phyloP scores from a whole-genome alignment of 92 coral and sea anemone genomes.

The Parazoanthus swiftii region DNA sequence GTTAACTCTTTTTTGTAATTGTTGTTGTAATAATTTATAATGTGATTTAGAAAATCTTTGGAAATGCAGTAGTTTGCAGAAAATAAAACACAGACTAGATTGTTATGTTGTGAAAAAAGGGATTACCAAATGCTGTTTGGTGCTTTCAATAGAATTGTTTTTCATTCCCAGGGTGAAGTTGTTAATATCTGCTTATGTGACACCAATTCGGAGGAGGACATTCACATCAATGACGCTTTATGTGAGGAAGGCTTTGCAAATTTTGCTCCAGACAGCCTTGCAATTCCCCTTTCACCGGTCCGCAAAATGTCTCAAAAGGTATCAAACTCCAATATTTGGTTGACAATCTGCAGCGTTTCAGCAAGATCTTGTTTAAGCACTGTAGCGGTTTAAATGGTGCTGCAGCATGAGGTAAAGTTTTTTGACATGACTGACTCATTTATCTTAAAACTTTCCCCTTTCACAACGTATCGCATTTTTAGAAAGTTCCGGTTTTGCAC shows the following conservation, averaged over 20 bases:
- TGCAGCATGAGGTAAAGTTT: not conserved
- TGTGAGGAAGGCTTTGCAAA: slow-evolving; percentile 82
- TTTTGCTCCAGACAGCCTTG: slow-evolving; percentile 56
- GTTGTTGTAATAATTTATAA: not conserved
- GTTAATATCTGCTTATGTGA: slow-evolving; percentile 77
- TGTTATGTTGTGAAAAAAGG: not conserved
- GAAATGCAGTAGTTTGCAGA: too few species aligned
- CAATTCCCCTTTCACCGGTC: slow-evolving; percentile 20
- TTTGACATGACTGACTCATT: too few species aligned
- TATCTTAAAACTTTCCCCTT: too few species aligned
- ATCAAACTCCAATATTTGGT: not conserved
- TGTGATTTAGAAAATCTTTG: too few species aligned
- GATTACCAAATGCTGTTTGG: not conserved
- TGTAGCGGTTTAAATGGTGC: not conserved
- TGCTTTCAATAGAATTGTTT: not conserved
- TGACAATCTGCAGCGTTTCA: not conserved
- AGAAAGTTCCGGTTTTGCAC: too few species aligned
- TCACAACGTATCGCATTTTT: too few species aligned
- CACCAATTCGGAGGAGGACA: slow-evolving; percentile 72
- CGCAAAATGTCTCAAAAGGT: not conserved
- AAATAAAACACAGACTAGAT: not conserved
- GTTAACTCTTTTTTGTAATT: too few species aligned
- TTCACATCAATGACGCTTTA: slow-evolving; percentile 81
- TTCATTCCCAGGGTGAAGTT: slow-evolving; percentile 40
- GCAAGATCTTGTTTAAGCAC: not conserved